A percentile compares a stretch with the other conserved stretches of the same genome.
Conservation (phyloP, 2,888 invertebrate genomes). For the Sabellastarte sp. region DNA sequence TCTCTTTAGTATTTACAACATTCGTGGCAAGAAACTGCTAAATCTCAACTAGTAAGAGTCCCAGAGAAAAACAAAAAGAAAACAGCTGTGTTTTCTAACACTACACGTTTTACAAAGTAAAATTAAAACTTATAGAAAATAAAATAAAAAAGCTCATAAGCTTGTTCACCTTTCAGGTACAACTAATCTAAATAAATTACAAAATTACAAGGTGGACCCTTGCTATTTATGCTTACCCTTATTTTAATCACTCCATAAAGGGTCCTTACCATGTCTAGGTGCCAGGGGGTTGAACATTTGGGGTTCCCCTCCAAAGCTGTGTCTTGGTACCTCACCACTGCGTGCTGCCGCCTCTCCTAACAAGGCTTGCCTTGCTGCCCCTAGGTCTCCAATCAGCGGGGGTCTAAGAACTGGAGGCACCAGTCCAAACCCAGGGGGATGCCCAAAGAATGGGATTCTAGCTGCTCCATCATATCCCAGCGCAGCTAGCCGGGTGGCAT, state of each 20-base stretch:
- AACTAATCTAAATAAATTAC: too few species aligned
- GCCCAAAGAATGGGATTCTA: neutral
- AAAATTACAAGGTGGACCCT: too few species aligned
- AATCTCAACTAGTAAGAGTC: too few species aligned
- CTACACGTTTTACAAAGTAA: too few species aligned
- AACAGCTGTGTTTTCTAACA: too few species aligned
- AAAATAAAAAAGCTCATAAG: too few species aligned
- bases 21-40: too few species aligned
- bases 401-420: neutral
- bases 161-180: too few species aligned
- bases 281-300: conserved; percentile 8
- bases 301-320: conserved; percentile 1
- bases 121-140: too few species aligned
- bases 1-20: too few species aligned
- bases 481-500: neutral
- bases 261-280: neutral
- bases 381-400: neutral
- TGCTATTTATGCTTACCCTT: neutral
- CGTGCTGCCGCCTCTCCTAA: neutral
- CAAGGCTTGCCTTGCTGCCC: neutral
- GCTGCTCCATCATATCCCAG: neutral
- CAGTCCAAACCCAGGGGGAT: neutral
- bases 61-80: too few species aligned
- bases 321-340: neutral
- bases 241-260: neutral